Evolutionary conservation across 2,113 vertebrate species (phyloP).

Genomic region (Barbus barbus): DNA sequence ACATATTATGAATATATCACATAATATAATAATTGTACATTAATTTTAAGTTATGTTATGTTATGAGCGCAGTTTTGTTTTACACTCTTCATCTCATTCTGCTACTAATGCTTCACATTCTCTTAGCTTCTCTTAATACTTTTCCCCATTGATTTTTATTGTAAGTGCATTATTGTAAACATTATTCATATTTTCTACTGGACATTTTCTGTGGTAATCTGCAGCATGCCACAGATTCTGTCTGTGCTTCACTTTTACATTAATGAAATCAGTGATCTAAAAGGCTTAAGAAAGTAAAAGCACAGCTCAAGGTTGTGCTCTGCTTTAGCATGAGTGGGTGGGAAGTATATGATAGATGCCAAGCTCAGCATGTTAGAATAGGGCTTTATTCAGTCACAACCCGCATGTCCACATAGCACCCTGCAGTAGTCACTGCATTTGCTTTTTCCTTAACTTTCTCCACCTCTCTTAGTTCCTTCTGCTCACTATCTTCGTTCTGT

Average conservation of each 20-base stretch:
- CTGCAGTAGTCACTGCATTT: background rate
- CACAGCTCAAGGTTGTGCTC: slow-evolving; percentile 10
- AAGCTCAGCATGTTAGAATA: slow-evolving; percentile 28
- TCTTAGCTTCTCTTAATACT: background rate
- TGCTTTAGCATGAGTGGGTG: slow-evolving; percentile 2
- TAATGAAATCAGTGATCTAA: background rate
- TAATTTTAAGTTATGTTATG: background rate
- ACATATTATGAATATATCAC: background rate
- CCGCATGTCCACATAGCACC: background rate
- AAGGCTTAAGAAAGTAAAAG: background rate
- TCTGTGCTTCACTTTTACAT: background rate
- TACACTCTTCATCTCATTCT: background rate
- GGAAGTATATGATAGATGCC: background rate
- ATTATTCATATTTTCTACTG: background rate
- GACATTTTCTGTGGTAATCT: background rate
- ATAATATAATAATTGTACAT: background rate
- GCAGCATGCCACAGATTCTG: background rate
- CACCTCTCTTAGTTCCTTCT: background rate
- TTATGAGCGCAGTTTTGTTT: background rate
- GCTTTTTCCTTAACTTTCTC: background rate
- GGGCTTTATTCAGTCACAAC: background rate
- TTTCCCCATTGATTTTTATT: background rate
- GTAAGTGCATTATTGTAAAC: background rate
- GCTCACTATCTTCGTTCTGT: background rate
- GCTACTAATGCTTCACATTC: background rate